Conservation (phyloP, 2,888 invertebrate genomes). For the Calliopum simillimum region DNA sequence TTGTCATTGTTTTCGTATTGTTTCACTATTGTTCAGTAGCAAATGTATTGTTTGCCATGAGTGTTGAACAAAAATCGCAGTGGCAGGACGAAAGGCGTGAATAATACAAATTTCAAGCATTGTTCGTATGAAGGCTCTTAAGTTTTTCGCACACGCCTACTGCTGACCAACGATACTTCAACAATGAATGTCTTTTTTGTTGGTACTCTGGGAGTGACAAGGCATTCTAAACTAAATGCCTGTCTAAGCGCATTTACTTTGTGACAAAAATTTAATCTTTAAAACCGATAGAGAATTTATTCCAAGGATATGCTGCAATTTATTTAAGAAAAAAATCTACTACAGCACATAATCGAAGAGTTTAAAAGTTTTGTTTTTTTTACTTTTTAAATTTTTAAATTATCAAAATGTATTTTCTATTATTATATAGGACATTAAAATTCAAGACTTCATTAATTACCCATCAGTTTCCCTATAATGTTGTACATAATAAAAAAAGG, state of each 20-base stretch:
- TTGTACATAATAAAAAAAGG: too few species aligned
- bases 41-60: constrained; percentile 1
- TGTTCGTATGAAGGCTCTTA: too few species aligned
- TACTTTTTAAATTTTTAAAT: too few species aligned
- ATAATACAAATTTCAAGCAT: background rate
- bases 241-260: background rate
- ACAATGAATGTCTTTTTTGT: background rate
- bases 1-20: background rate
- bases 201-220: background rate
- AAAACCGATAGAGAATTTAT: background rate
- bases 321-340: background rate
- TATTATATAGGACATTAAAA: too few species aligned
- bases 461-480: too few species aligned
- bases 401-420: too few species aligned
- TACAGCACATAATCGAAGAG: background rate
- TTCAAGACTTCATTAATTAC: too few species aligned
- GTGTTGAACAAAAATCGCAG: background rate
- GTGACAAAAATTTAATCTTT: background rate
- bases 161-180: background rate
- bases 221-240: background rate
- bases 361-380: too few species aligned
- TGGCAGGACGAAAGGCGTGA: constrained; percentile 18
- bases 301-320: background rate
- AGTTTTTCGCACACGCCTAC: background rate
- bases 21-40: background rate